Conservation (phyloP, 2,888 invertebrate species). For the Geotrupes spiniger region DNA sequence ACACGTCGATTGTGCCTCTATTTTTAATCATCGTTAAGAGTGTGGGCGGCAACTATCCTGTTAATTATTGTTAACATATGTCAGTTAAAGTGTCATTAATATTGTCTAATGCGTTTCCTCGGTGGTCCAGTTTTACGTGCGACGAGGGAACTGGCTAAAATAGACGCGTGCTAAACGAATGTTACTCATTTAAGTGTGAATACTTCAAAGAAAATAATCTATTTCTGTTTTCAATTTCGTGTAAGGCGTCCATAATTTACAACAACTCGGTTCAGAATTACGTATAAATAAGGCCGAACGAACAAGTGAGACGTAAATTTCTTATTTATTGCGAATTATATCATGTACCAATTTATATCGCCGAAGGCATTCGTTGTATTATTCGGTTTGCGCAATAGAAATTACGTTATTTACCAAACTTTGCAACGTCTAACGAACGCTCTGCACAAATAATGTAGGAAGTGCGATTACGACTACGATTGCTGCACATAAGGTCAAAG, state of each 20-base stretch:
- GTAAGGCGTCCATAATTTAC: slow-evolving; percentile 17
- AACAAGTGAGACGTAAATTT: no score
- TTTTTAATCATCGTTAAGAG: no score
- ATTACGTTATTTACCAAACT: no score
- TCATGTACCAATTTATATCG: no score
- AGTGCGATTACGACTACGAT: no score
- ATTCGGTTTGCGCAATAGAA: no score
- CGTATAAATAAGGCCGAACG: background rate
- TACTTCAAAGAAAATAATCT: slow-evolving; percentile 17
- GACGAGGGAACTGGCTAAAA: slow-evolving; percentile 19
- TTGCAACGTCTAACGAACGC: no score
- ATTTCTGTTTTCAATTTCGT: slow-evolving; percentile 17
- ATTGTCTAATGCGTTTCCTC: slow-evolving; percentile 33
- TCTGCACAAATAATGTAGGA: no score
- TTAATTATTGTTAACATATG: slow-evolving; percentile 40
- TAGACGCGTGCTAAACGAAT: slow-evolving; percentile 17
- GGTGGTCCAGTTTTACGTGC: slow-evolving; percentile 31
- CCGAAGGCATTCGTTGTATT: no score
- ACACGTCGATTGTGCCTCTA: no score
- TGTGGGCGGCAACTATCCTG: slow-evolving; percentile 19
- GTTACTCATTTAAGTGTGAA: slow-evolving; percentile 18
- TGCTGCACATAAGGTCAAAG: no score
- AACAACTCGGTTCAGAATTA: slow-evolving; percentile 14
- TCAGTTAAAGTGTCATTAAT: slow-evolving; percentile 35
- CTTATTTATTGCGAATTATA: no score